Evolutionary conservation across 2,888 invertebrate species (phyloP).

Genomic region (Pammene fasciana): DNA sequence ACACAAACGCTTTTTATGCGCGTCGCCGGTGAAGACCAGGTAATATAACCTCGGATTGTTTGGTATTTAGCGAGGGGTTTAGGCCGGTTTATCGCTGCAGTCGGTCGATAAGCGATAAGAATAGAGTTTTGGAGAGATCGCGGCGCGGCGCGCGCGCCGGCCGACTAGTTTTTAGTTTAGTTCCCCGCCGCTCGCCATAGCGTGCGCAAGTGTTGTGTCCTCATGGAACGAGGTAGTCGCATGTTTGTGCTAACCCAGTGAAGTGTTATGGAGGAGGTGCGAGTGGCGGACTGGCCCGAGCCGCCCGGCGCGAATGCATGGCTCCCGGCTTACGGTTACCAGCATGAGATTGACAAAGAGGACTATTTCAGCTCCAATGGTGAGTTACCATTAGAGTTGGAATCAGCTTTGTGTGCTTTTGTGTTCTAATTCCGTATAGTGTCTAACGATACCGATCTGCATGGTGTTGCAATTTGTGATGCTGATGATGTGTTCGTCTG

Average conservation of each 20-base stretch:
- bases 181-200: slow-evolving; percentile 72
- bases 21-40: not conserved
- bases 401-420: slow-evolving; percentile 43
- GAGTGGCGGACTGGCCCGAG: slow-evolving; percentile 87
- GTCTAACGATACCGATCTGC: slow-evolving; percentile 42
- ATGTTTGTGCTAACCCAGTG: slow-evolving; percentile 74
- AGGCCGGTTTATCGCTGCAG: slow-evolving; percentile 2
- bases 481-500: slow-evolving; percentile 21
- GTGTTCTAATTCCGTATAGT: slow-evolving; percentile 31
- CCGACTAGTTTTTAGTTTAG: slow-evolving; percentile 49
- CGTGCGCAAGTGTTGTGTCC: slow-evolving; percentile 62
- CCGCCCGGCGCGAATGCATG: slow-evolving; percentile 89
- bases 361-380: slow-evolving; percentile 86
- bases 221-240: slow-evolving; percentile 79
- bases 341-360: slow-evolving; percentile 86
- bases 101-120: slow-evolving; percentile 1
- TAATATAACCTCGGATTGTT: not conserved
- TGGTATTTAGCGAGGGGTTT: not conserved
- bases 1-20: not conserved
- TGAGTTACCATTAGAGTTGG: slow-evolving; percentile 69
- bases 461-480: slow-evolving; percentile 48
- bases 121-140: slow-evolving; percentile 65
- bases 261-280: slow-evolving; percentile 85
- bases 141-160: slow-evolving; percentile 70
- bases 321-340: slow-evolving; percentile 91